phyloP scores from a whole-genome alignment of 1,140 invertebrate species.

The Pararge aegeria region DNA sequence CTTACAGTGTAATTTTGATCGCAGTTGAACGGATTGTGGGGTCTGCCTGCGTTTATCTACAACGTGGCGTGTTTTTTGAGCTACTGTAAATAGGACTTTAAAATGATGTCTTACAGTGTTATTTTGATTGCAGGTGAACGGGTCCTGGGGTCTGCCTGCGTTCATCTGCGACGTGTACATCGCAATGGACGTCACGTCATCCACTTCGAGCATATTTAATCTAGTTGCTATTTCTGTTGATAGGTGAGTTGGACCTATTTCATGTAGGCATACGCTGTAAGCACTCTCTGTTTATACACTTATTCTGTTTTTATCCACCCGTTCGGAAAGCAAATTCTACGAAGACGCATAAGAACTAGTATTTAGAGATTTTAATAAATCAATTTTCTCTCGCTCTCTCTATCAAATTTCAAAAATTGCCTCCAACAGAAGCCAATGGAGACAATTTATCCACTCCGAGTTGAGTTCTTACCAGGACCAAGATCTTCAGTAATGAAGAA shows the following conservation, averaged over 20 bases:
- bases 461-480: no score
- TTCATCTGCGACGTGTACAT: slow-evolving; percentile 99
- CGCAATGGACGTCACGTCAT: slow-evolving; percentile 98
- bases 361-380: no score
- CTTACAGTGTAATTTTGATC: slow-evolving; percentile 42
- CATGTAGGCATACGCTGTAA: no score
- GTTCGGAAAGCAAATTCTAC: no score
- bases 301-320: no score
- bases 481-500: no score
- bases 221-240: slow-evolving; percentile 98
- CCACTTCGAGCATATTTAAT: slow-evolving; percentile 99
- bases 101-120: not conserved
- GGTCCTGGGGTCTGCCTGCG: slow-evolving; percentile 93
- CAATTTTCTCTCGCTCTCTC: no score
- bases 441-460: no score
- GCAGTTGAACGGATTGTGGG: slow-evolving; percentile 93
- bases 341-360: no score
- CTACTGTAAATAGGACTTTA: not conserved
- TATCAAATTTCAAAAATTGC: no score
- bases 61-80: slow-evolving; percentile 83
- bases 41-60: slow-evolving; percentile 93
- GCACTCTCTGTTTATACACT: not conserved
- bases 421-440: no score
- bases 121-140: slow-evolving; percentile 86
- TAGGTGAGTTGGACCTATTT: slow-evolving; percentile 84